A percentile compares a stretch with the other conserved stretches of the same genome.
Evolutionary conservation across 2,888 invertebrate genomes (phyloP).

Genomic region (Pristionchus arcanus): DNA sequence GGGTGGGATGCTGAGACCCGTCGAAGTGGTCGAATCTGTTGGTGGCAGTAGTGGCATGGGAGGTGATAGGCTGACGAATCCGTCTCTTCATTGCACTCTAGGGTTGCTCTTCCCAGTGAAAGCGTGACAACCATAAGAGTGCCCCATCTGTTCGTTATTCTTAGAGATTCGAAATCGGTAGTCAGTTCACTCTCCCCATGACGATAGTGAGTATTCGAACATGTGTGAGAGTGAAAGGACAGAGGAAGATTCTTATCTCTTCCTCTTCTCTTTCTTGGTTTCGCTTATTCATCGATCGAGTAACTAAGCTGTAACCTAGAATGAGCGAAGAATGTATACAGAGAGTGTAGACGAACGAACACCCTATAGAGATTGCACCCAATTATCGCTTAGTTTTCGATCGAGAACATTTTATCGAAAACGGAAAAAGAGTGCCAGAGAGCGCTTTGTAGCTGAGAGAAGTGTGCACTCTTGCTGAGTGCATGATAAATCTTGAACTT

Average conservation of each 20-base stretch:
- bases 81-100: not conserved
- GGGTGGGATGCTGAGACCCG: too few species aligned
- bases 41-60: too few species aligned
- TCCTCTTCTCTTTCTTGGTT: constrained; percentile 3
- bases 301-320: not conserved
- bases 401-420: not conserved
- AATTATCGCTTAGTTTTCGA: constrained; percentile 8
- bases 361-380: not conserved
- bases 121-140: not conserved
- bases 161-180: not conserved
- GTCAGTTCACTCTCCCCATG: not conserved
- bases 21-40: too few species aligned
- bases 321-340: not conserved
- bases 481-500: not conserved
- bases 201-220: not conserved
- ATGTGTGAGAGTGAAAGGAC: constrained; percentile 44
- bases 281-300: not conserved
- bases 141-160: not conserved
- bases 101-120: not conserved
- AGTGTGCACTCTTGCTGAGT: not conserved
- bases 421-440: not conserved
- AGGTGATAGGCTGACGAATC: too few species aligned
- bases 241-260: constrained; percentile 31
- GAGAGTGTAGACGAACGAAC: not conserved
- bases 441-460: not conserved